Base-by-base conservation (phyloP, 2,797 vertebrate genomes). In the Megaceryle alcyon region DNA sequence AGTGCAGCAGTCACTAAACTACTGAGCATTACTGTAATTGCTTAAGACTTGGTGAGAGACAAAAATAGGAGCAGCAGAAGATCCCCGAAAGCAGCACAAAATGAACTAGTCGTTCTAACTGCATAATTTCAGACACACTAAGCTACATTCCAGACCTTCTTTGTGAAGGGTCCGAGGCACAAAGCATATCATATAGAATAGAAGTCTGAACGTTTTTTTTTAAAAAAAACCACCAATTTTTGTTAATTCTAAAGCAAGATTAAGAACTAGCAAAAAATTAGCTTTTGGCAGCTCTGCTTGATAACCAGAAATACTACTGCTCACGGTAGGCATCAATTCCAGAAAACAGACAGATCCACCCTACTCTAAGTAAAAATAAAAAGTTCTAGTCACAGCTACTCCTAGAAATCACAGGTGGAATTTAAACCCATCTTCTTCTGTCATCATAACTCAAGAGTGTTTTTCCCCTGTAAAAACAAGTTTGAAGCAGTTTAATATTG, bases 401-500 rank as follows among this genome's bases (percentile, higher is more conserved):
- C 25, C 46, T 48, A 88, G 5, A 71, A 86, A 48, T 31, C 53
- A 29, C 6, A 29, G 5, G 57, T 64, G 39, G 51, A 90, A 86
- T n/a, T 73, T 31, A 90, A n/a, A 28, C 59, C 31, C 60, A 57
- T 92, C 66, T 72, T 95, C 94, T 86, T 95, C 82, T 49, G 90
- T 35, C 76, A 65, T 60, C 68, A 44, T 69, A 95, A 88, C 43
- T 49, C 46, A 81, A 81, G 57, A 70, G 54, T 13, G 14, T 9
- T 94, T 68, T 43, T 49, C 19, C 48, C 88, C 94, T 96, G 91
- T 35, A 77, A 94, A 94, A 91, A 92, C 39, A 95, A 94, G 53
- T 94, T 82, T 60, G 23, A 92, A 12, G 65, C 41, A 83, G 46
- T 88, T 95, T 90, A 95, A 70, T 90, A 86, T 33, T 26, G 49